phyloP scores from a whole-genome alignment of 2,888 invertebrate species.

The Terebella lapidaria region DNA sequence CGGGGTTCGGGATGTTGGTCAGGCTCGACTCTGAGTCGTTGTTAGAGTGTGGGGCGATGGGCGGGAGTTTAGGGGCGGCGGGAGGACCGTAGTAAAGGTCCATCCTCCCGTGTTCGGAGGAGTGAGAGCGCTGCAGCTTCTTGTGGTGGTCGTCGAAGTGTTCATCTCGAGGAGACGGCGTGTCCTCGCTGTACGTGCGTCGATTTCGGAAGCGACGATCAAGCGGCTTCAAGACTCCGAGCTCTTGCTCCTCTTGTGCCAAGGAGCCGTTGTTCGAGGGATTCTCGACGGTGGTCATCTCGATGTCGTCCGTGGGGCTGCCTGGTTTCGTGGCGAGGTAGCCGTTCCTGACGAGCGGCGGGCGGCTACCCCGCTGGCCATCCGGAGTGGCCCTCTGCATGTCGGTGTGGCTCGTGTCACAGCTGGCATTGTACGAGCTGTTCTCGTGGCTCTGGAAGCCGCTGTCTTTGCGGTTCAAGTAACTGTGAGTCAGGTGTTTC shows the following conservation, averaged over 20 bases:
- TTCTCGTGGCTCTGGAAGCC: constrained; percentile 15
- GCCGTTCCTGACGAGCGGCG: not conserved
- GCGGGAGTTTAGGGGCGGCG: too few species aligned
- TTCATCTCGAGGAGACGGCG: not conserved
- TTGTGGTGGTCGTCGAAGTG: not conserved
- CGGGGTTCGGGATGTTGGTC: too few species aligned
- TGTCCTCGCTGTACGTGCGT: not conserved
- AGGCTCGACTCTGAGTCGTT: too few species aligned
- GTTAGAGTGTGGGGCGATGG: too few species aligned
- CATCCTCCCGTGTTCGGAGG: too few species aligned
- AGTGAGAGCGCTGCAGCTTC: not conserved
- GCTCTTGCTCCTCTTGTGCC: not conserved
- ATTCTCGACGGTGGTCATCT: not conserved
- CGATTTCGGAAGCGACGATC: not conserved
- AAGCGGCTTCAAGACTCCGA: not conserved
- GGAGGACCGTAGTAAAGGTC: too few species aligned
- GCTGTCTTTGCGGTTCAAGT: constrained; percentile 10
- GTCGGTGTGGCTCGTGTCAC: constrained; percentile 13
- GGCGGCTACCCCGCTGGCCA: not conserved
- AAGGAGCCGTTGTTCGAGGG: not conserved
- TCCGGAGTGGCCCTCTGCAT: constrained; percentile 2
- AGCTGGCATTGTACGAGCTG: constrained; percentile 7
- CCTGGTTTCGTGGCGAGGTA: not conserved
- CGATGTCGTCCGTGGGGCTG: constrained; percentile 1
- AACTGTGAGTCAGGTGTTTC: not conserved